Evolutionary conservation across 2,888 invertebrate genomes (phyloP).

Genomic region (Allophyes oxyacanthae): DNA sequence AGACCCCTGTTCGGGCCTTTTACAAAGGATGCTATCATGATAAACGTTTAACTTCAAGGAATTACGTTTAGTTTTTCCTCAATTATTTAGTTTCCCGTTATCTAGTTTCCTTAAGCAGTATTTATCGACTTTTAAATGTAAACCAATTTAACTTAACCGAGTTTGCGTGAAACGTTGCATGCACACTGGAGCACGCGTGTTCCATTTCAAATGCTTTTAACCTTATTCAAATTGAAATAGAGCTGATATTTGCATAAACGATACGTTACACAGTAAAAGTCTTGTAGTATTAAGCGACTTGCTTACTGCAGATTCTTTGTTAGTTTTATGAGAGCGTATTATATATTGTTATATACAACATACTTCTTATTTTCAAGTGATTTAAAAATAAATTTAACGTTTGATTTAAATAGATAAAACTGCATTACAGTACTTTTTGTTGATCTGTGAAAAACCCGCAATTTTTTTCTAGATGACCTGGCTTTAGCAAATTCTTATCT

Average conservation of each 20-base stretch:
- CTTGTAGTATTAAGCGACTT: slow-evolving; percentile 9
- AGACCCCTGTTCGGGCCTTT: no score
- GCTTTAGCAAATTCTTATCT: no score
- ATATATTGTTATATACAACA: no score
- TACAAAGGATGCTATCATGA: no score
- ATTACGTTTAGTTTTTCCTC: slow-evolving; percentile 37
- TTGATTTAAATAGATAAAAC: no score
- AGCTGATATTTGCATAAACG: slow-evolving; percentile 36
- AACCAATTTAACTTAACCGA: slow-evolving; percentile 58
- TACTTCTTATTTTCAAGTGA: no score
- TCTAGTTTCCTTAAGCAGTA: slow-evolving; percentile 40
- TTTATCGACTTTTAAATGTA: slow-evolving; percentile 60
- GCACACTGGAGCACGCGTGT: slow-evolving; percentile 45
- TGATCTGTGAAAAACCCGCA: no score
- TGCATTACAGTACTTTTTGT: no score
- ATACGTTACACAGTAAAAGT: slow-evolving; percentile 14
- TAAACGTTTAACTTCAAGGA: slow-evolving; percentile 24
- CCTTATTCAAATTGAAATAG: slow-evolving; percentile 31
- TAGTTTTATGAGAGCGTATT: slow-evolving; percentile 25
- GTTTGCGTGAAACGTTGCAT: slow-evolving; percentile 51
- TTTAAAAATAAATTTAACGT: no score
- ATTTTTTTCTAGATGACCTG: no score
- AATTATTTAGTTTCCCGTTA: slow-evolving; percentile 47
- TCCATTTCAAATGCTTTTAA: slow-evolving; percentile 36
- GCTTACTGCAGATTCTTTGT: slow-evolving; percentile 27